These are phyloP conservation scores for roundworm (Caenorhabditis elegans) DNA, from an alignment of 1,140 invertebrate species.

Conservation along the genomic window DNA sequence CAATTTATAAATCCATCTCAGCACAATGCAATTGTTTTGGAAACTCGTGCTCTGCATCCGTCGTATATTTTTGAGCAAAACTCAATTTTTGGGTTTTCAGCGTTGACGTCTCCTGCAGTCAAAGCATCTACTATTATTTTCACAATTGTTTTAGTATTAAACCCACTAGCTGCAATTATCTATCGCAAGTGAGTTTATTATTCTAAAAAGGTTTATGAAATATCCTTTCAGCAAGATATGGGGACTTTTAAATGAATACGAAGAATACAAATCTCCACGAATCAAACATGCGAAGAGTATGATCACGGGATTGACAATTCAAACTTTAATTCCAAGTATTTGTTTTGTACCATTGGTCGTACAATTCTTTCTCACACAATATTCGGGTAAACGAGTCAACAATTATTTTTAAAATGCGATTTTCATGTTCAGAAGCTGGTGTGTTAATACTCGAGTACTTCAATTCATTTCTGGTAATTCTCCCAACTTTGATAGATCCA, in stretches of 20 bases:
- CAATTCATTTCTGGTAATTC: slow-evolving; percentile 15
- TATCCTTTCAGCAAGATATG: background rate
- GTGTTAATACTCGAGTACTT: background rate
- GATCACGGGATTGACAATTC: slow-evolving; percentile 7
- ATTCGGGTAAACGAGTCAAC: background rate
- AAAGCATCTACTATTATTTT: background rate
- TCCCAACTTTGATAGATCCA: background rate
- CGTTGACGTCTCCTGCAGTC: background rate
- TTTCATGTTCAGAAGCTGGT: background rate
- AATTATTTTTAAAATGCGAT: background rate
- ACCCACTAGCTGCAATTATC: background rate
- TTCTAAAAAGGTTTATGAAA: background rate
- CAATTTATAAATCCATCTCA: slow-evolving; percentile 1
- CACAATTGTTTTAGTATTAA: background rate
- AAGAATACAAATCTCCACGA: slow-evolving; percentile 5
- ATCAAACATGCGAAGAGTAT: slow-evolving; percentile 21
- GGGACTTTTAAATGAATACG: background rate
- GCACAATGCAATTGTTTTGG: slow-evolving; percentile 13
- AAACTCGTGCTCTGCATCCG: background rate
- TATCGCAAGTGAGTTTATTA: background rate
- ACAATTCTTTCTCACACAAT: slow-evolving; percentile 9
- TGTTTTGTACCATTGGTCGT: background rate
- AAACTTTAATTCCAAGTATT: background rate
- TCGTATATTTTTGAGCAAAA: background rate
- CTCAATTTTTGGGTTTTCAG: background rate